Percentiles rank a stretch among this genome's conserved stretches.
phyloP scores from a whole-genome alignment of 1,140 invertebrate genomes.

The Linepithema humile region DNA sequence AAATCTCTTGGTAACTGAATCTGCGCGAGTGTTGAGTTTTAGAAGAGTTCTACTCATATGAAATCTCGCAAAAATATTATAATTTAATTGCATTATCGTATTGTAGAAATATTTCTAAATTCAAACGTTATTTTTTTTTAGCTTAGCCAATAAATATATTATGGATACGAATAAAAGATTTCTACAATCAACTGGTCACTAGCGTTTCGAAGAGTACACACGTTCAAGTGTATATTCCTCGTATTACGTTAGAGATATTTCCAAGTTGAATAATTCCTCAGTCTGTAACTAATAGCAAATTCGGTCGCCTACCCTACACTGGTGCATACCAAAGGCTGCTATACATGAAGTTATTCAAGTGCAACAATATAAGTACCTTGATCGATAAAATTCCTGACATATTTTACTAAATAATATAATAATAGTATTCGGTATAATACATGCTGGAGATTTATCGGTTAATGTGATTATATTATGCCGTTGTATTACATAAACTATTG shows the following conservation, averaged over 20 bases:
- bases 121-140: neutral
- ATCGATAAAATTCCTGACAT: neutral
- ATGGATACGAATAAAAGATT: neutral
- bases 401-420: neutral
- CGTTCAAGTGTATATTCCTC: neutral
- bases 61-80: neutral
- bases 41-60: neutral
- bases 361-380: neutral
- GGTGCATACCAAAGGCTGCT: neutral
- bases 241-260: neutral
- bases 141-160: neutral
- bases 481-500: neutral
- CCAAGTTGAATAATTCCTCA: neutral
- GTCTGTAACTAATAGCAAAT: slow-evolving; percentile 3
- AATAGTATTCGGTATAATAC: neutral
- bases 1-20: slow-evolving; percentile 10
- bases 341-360: no score
- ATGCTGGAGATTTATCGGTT: neutral
- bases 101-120: slow-evolving; percentile 28
- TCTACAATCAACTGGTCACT: slow-evolving; percentile 2
- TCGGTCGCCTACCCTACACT: neutral
- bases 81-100: neutral
- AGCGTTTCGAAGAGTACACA: neutral
- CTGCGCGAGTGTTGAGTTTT: neutral
- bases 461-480: neutral